Percentiles rank a stretch among this genome's conserved stretches.
These are phyloP conservation scores for Hyaena hyaena DNA, from an alignment of 2,113 vertebrate species.

Conservation along the genomic window DNA sequence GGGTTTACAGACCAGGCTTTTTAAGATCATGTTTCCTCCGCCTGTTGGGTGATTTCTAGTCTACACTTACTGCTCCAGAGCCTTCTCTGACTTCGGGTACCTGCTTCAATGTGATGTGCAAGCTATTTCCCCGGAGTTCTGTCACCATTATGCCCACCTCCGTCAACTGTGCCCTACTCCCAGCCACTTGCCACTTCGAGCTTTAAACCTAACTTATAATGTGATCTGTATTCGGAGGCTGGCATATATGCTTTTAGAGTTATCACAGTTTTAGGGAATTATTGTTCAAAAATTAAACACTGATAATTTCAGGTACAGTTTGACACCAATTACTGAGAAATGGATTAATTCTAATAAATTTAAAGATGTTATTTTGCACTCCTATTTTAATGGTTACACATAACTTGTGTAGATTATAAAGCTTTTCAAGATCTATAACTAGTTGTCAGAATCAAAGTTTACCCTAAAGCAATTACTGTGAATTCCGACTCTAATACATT, in stretches of 20 bases:
- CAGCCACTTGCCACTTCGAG: neutral
- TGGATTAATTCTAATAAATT: neutral
- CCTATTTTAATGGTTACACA: slow-evolving; percentile 27
- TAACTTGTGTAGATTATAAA: neutral
- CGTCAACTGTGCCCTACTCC: neutral
- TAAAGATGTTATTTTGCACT: slow-evolving; percentile 4
- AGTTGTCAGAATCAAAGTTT: slow-evolving; percentile 44
- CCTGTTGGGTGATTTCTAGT: neutral
- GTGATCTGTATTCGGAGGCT: neutral
- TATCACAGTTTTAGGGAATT: neutral
- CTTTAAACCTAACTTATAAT: neutral
- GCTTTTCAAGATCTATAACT: slow-evolving; percentile 29
- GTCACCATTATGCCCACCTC: too few relatives aligned
- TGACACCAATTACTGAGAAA: neutral
- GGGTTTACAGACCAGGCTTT: neutral
- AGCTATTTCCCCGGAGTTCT: neutral
- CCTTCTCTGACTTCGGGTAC: neutral
- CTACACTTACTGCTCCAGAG: neutral
- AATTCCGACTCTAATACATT: neutral
- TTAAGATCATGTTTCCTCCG: neutral
- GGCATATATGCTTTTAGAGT: neutral
- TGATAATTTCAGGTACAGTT: neutral
- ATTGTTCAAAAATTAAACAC: slow-evolving; percentile 16
- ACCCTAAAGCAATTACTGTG: neutral
- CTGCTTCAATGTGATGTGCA: neutral